These are phyloP conservation scores for Siphlonurus alternatus DNA, from an alignment of 2,888 invertebrate genomes.

Conservation along the genomic window DNA sequence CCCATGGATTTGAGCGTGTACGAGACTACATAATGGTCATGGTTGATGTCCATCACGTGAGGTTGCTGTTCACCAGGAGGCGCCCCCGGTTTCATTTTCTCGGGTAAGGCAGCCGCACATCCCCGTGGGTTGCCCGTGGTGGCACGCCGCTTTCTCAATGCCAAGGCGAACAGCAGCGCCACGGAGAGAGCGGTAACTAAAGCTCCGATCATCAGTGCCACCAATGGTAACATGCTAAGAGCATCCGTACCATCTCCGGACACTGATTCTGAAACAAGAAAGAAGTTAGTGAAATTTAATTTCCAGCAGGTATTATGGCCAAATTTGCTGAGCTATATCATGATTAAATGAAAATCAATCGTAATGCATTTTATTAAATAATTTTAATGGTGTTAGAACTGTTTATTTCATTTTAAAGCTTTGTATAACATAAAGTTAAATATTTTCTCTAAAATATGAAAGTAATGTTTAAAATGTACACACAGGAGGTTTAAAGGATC, in stretches of 20 bases:
- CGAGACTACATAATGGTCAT: constrained; percentile 70
- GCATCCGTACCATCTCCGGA: constrained; percentile 20
- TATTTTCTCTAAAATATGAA: no score
- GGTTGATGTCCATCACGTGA: constrained; percentile 48
- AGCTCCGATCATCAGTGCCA: constrained; percentile 47
- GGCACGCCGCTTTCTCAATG: constrained; percentile 39
- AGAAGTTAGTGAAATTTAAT: constrained; percentile 11
- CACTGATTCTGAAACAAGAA: constrained; percentile 29
- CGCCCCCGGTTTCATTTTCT: background rate
- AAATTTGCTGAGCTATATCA: no score
- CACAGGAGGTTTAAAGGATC: no score
- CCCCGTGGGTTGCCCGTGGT: background rate
- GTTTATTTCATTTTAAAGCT: no score
- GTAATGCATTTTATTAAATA: no score
- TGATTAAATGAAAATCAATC: no score
- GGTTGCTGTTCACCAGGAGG: background rate
- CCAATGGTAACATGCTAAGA: constrained; percentile 53
- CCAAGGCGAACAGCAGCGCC: constrained; percentile 43
- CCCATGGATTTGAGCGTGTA: constrained; percentile 55
- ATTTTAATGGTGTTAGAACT: no score
- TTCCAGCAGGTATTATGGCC: no score
- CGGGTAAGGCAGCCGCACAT: background rate
- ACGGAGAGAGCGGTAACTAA: constrained; percentile 46
- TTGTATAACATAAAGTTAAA: no score
- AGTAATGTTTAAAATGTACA: no score